A percentile compares a stretch with the other conserved stretches of the same genome.
These are phyloP conservation scores for Xiphophorus maculatus DNA, from an alignment of 2,113 vertebrate genomes.

Conservation along the genomic window DNA sequence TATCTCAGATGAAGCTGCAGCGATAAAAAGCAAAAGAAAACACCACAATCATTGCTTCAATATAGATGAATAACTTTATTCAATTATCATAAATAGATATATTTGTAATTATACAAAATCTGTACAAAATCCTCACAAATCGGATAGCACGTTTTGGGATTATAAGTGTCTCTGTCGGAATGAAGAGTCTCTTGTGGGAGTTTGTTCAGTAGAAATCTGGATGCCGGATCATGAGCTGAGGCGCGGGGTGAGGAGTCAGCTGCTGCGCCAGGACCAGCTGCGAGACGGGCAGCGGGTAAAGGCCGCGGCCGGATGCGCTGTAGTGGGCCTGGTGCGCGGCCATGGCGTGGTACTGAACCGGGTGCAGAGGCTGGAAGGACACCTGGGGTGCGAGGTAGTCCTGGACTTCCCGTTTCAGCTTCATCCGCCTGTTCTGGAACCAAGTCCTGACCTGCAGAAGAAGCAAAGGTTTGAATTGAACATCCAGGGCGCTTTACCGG, in stretches of 20 bases:
- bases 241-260: conserved; percentile 7
- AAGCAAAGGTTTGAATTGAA: too few species aligned
- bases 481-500: not conserved
- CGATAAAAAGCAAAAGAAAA: not conserved
- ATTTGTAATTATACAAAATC: conserved; percentile 36
- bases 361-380: conserved; percentile 38
- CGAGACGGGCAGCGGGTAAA: conserved; percentile 51
- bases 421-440: conserved; percentile 93
- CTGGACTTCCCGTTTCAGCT: conserved; percentile 85
- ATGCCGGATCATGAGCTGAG: conserved; percentile 36
- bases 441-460: conserved; percentile 84
- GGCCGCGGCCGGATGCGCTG: conserved; percentile 23
- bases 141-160: conserved; percentile 37
- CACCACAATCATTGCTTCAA: not conserved
- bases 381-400: conserved; percentile 76
- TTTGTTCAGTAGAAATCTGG: conserved; percentile 65
- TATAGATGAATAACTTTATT: conserved; percentile 63
- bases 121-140: conserved; percentile 27
- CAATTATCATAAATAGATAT: conserved; percentile 75
- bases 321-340: conserved; percentile 52
- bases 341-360: conserved; percentile 60
- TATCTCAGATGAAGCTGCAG: not conserved
- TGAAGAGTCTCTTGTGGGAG: not conserved
- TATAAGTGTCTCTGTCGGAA: conserved; percentile 40
- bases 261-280: conserved; percentile 58